Base-by-base conservation (phyloP, 2,113 vertebrate species). In the Callaeas wilsoni region DNA sequence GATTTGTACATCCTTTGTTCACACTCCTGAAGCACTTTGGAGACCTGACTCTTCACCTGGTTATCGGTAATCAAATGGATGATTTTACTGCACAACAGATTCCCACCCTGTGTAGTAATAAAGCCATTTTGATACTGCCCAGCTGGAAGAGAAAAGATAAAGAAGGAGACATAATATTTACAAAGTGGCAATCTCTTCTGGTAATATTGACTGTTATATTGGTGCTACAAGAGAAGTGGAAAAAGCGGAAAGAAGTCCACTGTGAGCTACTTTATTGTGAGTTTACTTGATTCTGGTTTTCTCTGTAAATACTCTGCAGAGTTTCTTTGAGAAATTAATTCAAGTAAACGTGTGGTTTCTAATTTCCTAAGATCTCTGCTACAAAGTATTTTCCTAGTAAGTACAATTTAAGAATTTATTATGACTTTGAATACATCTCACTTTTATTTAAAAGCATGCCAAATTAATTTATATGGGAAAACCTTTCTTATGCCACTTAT, bases 11-110 rank as follows among this genome's bases (percentile, higher is more conserved):
- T 97, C 67, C 29, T 86, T 29, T 78, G 88, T 71, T 98, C 97
- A 95, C 98, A 99, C 89, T 98, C 97, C 16, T 96, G 57, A n/a
- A 99, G 98, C 17, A 98, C 94, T 89, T 71, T 71, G 75, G 83
- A 98, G 92, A 97, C 79, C 3, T 96, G 95, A 78, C 75, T 95
- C 87, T 96, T 97, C 39, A 98, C 65, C 11, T 98, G n/a, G 4
- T 74, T 76, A 60, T 71, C 8, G 8, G 98, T 97, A 87, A 79
- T 18, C 41, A 99, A 57, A 25, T 99, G 99, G 78, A 99, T 98
- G 80, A 99, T 99, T 76, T 98, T 99, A 78, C 98, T 98, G 90
- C 98, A 99, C 27, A 37, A 83, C n/a, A 99, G 75, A 29, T 97
- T 98, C 30, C 99, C 99, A 60, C 98, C 97, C 29, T 95, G 64